Evolutionary conservation across 2,113 vertebrate genomes (phyloP).

Genomic region (Misgurnus anguillicaudatus): DNA sequence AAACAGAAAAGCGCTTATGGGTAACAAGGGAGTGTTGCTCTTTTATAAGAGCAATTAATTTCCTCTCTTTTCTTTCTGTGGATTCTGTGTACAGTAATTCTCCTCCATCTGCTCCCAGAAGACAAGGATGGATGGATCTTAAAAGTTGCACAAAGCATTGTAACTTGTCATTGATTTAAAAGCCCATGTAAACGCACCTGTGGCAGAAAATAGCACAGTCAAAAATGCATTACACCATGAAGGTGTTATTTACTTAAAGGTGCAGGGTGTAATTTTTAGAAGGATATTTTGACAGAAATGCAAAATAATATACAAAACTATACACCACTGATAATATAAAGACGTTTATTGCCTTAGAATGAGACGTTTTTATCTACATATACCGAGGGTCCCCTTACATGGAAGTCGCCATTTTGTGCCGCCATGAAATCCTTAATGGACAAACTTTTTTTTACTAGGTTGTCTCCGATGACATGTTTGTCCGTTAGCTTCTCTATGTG

Average conservation of each 20-base stretch:
- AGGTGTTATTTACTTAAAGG: neutral
- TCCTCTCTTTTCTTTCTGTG: conserved; percentile 33
- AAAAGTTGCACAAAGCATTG: conserved; percentile 30
- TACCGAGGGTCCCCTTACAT: no score
- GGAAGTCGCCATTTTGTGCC: no score
- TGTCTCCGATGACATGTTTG: no score
- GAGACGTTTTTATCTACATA: no score
- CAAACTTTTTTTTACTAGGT: no score
- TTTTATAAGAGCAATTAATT: conserved; percentile 36
- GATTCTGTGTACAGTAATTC: conserved; percentile 45
- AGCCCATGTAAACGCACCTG: conserved; percentile 14
- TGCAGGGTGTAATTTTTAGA: no score
- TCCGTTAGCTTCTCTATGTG: no score
- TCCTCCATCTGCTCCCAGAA: conserved; percentile 37
- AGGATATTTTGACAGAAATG: no score
- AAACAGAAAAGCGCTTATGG: neutral
- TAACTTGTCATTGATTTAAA: conserved; percentile 14
- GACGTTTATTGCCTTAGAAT: no score
- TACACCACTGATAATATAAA: no score
- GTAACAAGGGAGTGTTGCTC: conserved; percentile 7
- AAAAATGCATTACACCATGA: neutral
- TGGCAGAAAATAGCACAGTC: neutral
- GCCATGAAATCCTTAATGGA: no score
- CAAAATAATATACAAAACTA: no score
- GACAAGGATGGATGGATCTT: conserved; percentile 36